Base-by-base conservation (phyloP, 1,140 invertebrate genomes). In the Pseudomyrmex concolor region DNA sequence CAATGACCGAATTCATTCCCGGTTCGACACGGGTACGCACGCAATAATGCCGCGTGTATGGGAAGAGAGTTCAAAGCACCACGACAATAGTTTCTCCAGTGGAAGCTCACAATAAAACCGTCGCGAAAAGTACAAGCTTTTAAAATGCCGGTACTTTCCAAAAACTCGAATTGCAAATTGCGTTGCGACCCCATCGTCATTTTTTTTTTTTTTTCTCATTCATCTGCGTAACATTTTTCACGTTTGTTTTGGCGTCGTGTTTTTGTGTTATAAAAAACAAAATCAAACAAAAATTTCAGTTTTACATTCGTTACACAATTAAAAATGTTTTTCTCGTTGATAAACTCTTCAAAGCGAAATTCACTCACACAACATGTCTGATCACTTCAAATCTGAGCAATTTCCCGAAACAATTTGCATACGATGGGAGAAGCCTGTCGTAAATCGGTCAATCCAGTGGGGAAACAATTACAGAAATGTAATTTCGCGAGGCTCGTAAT, bases 1-100 rank as follows among this genome's bases (percentile, higher is more conserved):
- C 78, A 66, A 87, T 88, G 67, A 76, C 63, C 74, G 60, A 88
- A 87, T 87, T 68, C 84, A 66, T 82, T 85, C 67, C 50, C 71
- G 64, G 48, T 89, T 89, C 73, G 72, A 66, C 48, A 50, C 68
- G 67, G 62, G 51, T 84, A 82, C 70, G 67, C 87, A 59, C 78
- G 87, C 73, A 88, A 89, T 78, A 88, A 86, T 89, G 72, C 73
- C 83, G 68, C 73, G 74, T 70, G 22, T 48, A 71, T 73, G 83
- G 50, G 68, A 70, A 78, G 63, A n/a, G 74, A 76, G 76, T 86
- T 88, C 84, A 85, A 88, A 88, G 81, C 22, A 78, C 17, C 59
- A 10, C 59, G 74, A 80, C 84, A 88, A 88, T 84, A 59, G 72
- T 48, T 48, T 17, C 45, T 43, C 45, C 13, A 64, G 59, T 73